These are phyloP conservation scores for Protosalanx chinensis DNA, from an alignment of 2,797 vertebrate species.

Conservation along the genomic window DNA sequence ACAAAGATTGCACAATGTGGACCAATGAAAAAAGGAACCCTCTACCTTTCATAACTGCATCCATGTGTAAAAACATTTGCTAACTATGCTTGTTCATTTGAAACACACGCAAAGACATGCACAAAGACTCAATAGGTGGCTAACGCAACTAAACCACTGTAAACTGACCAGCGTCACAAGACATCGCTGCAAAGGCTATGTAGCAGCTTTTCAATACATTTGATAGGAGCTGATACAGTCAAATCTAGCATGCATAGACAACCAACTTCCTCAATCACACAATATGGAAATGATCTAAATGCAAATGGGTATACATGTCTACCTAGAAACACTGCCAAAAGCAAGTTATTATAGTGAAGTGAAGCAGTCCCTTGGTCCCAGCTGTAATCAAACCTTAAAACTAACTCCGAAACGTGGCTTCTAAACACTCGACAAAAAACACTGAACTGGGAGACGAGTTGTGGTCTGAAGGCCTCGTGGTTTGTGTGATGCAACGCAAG, in stretches of 20 bases:
- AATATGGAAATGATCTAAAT: background rate
- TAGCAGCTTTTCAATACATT: conserved; percentile 34
- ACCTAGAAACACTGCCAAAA: conserved; percentile 24
- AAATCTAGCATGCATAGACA: conserved; percentile 54
- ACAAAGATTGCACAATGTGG: conserved; percentile 57
- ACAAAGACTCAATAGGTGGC: conserved; percentile 16
- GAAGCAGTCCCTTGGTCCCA: conserved; percentile 38
- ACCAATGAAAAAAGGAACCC: conserved; percentile 48
- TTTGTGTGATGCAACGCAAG: conserved; percentile 71
- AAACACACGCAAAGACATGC: conserved; percentile 25
- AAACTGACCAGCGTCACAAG: conserved; percentile 16
- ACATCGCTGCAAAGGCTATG: conserved; percentile 17
- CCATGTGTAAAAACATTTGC: conserved; percentile 52
- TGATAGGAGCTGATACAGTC: conserved; percentile 25
- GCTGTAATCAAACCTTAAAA: conserved; percentile 39
- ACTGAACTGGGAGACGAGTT: conserved; percentile 26
- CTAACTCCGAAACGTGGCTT: conserved; percentile 38
- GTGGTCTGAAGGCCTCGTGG: conserved; percentile 68
- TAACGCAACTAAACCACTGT: conserved; percentile 29
- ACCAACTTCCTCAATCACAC: conserved; percentile 46
- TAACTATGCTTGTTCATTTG: conserved; percentile 45
- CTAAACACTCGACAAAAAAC: conserved; percentile 40
- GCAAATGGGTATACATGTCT: background rate
- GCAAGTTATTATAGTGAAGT: conserved; percentile 16
- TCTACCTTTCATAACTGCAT: conserved; percentile 50